Percentiles rank a stretch among this genome's conserved stretches.
phyloP scores from a whole-genome alignment of 1,140 invertebrate genomes.

The Heliconius melpomene region DNA sequence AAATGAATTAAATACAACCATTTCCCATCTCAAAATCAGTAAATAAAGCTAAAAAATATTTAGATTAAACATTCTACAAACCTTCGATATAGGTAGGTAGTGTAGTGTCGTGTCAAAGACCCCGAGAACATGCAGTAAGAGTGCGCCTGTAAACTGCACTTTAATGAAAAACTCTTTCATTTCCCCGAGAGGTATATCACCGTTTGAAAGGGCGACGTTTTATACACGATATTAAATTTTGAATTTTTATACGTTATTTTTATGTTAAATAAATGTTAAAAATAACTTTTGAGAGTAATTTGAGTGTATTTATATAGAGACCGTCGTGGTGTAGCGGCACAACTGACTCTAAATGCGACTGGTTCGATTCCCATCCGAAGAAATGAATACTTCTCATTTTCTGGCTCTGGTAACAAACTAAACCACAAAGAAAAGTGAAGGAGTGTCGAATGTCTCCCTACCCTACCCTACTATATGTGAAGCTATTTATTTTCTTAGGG shows the following conservation, averaged over 20 bases:
- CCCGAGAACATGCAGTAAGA: neutral
- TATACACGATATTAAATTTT: conserved; percentile 1
- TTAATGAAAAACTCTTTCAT: conserved; percentile 14
- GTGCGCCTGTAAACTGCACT: neutral
- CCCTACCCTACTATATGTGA: no score
- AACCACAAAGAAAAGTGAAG: no score
- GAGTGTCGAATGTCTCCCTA: no score
- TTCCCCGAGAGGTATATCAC: neutral
- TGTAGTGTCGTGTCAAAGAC: neutral
- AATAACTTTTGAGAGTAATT: neutral
- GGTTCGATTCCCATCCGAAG: no score
- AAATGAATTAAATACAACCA: neutral
- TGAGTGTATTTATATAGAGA: neutral
- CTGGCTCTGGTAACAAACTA: no score
- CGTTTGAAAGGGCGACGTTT: neutral
- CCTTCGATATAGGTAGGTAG: neutral
- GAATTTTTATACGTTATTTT: neutral
- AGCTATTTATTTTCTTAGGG: no score
- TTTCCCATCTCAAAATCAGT: neutral
- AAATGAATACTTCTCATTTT: no score
- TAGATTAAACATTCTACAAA: neutral
- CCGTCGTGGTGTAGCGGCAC: no score
- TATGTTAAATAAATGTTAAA: neutral
- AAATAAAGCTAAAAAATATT: neutral
- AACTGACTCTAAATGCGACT: no score